These are phyloP conservation scores for Nerophis lumbriciformis DNA, from an alignment of 2,113 vertebrate genomes.

Conservation along the genomic window DNA sequence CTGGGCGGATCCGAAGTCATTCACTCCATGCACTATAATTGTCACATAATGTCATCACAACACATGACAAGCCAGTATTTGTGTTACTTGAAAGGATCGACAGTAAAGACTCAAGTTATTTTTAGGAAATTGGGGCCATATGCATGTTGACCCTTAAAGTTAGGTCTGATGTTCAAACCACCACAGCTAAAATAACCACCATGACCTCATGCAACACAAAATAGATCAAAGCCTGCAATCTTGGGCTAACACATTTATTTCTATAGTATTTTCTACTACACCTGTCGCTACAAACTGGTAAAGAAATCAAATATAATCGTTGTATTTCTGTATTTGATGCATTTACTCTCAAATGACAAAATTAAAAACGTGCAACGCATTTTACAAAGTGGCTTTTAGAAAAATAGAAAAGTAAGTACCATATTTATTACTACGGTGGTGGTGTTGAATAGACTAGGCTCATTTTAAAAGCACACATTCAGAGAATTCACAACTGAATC, in stretches of 20 bases:
- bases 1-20: neutral
- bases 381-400: neutral
- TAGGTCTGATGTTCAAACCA: constrained; percentile 41
- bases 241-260: constrained; percentile 7
- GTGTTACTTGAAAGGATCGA: neutral
- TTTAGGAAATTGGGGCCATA: constrained; percentile 32
- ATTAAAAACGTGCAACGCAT: neutral
- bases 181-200: constrained; percentile 31
- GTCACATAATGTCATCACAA: constrained; percentile 2
- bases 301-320: neutral
- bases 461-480: neutral
- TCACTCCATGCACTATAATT: neutral
- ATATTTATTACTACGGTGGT: no score
- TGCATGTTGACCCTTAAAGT: constrained; percentile 46
- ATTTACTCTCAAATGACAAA: neutral
- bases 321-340: neutral
- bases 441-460: no score
- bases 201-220: constrained; percentile 46
- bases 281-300: neutral
- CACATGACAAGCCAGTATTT: neutral
- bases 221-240: constrained; percentile 31
- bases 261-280: neutral
- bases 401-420: neutral
- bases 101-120: constrained; percentile 28
- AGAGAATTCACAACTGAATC: neutral